Percentiles rank a stretch among this genome's conserved stretches.
Conservation (phyloP, 2,888 invertebrate genomes). For the Phasia obesa region DNA sequence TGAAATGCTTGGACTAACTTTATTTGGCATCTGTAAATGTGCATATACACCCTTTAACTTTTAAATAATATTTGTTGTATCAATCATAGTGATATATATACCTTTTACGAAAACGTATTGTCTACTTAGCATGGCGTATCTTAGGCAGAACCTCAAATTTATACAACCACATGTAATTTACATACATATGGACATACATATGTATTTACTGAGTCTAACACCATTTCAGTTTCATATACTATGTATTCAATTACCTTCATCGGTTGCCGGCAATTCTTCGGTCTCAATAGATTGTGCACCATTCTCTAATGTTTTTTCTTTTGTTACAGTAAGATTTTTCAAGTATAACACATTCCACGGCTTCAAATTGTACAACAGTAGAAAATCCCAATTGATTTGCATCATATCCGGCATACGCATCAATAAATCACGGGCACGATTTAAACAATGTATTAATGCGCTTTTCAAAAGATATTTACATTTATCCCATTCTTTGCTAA, state of each 20-base stretch:
- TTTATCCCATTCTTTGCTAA: conserved; percentile 77
- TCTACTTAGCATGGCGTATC: too few species aligned
- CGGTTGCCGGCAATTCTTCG: conserved; percentile 50
- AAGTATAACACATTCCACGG: conserved; percentile 78
- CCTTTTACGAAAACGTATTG: too few species aligned
- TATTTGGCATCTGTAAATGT: too few species aligned
- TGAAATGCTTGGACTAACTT: too few species aligned
- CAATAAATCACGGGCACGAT: conserved; percentile 71
- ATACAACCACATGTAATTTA: too few species aligned
- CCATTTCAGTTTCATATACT: too few species aligned
- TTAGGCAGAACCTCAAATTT: too few species aligned
- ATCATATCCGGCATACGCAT: conserved; percentile 73
- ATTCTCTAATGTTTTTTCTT: conserved; percentile 64
- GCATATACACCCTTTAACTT: too few species aligned
- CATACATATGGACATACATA: too few species aligned
- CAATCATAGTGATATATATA: too few species aligned
- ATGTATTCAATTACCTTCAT: conserved; percentile 57
- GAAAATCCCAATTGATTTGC: conserved; percentile 77
- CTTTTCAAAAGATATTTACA: conserved; percentile 71
- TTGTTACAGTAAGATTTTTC: conserved; percentile 67
- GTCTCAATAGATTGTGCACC: conserved; percentile 62
- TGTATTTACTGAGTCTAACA: too few species aligned
- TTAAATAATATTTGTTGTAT: too few species aligned
- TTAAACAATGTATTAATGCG: conserved; percentile 74
- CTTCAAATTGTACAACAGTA: conserved; percentile 72